Base-by-base conservation (phyloP, 2,113 vertebrate species). In the Corvus cornix region DNA sequence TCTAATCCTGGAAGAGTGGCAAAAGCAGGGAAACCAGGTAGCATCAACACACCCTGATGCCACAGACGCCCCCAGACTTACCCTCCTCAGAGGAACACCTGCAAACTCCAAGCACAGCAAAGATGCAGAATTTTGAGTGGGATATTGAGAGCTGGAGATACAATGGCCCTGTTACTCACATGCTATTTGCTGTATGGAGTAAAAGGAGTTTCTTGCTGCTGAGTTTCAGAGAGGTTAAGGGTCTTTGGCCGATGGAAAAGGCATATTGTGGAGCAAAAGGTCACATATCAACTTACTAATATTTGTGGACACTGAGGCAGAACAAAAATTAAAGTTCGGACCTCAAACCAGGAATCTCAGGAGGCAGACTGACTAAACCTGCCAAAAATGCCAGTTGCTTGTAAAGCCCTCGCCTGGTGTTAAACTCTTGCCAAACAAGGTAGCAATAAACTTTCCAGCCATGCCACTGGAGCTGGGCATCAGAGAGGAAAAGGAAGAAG, bases 101-200 rank as follows among this genome's bases (percentile, higher is more conserved):
- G 39, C 18, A 52, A 70, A 43, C 27, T 67, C 30, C 58, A 68
- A 87, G 31, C 27, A 41, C 0, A 1, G 52, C 56, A 60, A 83
- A 79, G 44, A 23, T 14, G 18, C 26, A 62, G 23, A 72, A 55
- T 16, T 70, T 44, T 49, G 68, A 53, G 41, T 0, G 0, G 30
- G 23, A 8, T 41, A 67, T 52, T 0, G 0, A 68, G 26, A 35
- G 43, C 27, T 28, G 30, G 55, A 69, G 41, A 30, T 7, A 8
- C 0, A 0, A 26, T 17, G 28, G 2, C 30, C 27, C 8, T 59
- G 14, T 44, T 35, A 19, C 0, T 37, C 13, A 3, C 7, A 4
- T 64, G 35, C 8, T 49, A 2, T 39, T 68, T 85, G 24, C 27
- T 88, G 3, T 7, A 11, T 0, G 1, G 56, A 55, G 10, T 35